These are phyloP conservation scores for Stegana nigrithorax DNA, from an alignment of 2,888 invertebrate species.

Conservation along the genomic window DNA sequence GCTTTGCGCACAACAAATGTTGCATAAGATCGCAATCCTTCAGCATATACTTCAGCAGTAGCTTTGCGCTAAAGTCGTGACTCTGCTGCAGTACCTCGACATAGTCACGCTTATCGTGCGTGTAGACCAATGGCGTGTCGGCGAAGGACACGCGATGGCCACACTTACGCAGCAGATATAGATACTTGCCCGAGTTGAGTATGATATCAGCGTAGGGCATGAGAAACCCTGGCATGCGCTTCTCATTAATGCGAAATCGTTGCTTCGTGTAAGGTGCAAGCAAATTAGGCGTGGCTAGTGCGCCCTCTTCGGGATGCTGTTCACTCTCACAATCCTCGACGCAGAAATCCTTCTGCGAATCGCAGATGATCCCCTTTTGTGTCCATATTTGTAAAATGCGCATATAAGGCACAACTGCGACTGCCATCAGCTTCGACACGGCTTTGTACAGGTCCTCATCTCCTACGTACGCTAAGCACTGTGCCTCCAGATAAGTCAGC, in stretches of 20 bases:
- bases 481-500: conserved; percentile 35
- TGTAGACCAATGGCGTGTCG: conserved; percentile 24
- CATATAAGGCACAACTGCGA: conserved; percentile 37
- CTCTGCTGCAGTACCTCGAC: conserved; percentile 29
- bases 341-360: conserved; percentile 39
- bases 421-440: conserved; percentile 21
- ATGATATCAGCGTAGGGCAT: conserved; percentile 25
- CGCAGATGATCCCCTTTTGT: conserved; percentile 45
- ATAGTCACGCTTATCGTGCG: conserved; percentile 12
- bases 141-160: conserved; percentile 32
- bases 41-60: conserved; percentile 31
- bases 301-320: too few species aligned
- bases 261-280: conserved; percentile 38
- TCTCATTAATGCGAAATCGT: conserved; percentile 32
- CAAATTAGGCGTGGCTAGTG: conserved; percentile 23
- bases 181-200: conserved; percentile 43
- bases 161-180: conserved; percentile 44
- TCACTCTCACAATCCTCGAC: conserved; percentile 45
- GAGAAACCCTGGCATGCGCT: conserved; percentile 38
- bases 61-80: conserved; percentile 40
- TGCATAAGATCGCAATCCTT: conserved; percentile 27
- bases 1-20: conserved; percentile 35
- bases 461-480: conserved; percentile 12
- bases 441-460: conserved; percentile 13
- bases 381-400: conserved; percentile 48